Evolutionary conservation across 1,140 invertebrate species (phyloP).

Genomic region (Caenorhabditis latens): DNA sequence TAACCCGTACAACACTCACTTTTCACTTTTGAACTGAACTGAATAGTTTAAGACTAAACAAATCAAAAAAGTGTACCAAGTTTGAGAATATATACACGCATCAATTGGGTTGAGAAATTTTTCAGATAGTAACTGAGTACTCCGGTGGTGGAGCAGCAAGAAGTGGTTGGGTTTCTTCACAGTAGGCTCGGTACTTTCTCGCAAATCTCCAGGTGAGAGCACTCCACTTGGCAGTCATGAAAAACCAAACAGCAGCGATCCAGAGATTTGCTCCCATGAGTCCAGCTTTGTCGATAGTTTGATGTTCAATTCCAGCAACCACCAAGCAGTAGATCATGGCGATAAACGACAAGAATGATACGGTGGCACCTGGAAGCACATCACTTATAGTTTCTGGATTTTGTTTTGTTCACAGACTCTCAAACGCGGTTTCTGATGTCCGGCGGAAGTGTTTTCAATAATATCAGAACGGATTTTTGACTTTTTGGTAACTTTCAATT

Average conservation of each 20-base stretch:
- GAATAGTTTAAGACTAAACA: slow-evolving; percentile 26
- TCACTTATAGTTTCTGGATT: not conserved
- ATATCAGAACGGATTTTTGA: too few relatives aligned
- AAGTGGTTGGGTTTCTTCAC: slow-evolving; percentile 26
- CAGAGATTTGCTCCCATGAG: slow-evolving; percentile 62
- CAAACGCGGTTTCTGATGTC: too few relatives aligned
- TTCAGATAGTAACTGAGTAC: slow-evolving; percentile 32
- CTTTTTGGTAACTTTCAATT: too few relatives aligned
- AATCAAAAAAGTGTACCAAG: slow-evolving; percentile 6
- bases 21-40: slow-evolving; percentile 44
- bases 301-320: slow-evolving; percentile 60
- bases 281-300: slow-evolving; percentile 44
- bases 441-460: too few relatives aligned
- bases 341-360: not conserved
- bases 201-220: slow-evolving; percentile 25
- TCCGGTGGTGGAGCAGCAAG: slow-evolving; percentile 20
- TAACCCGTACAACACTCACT: not conserved
- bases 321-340: slow-evolving; percentile 58
- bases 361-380: slow-evolving; percentile 32
- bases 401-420: not conserved
- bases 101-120: not conserved
- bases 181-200: slow-evolving; percentile 34
- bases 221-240: slow-evolving; percentile 62
- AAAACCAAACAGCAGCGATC: slow-evolving; percentile 61
- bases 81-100: slow-evolving; percentile 43